Conservation (phyloP, 1,140 invertebrate genomes). For the honey bee (Apis mellifera) region Amel_HAv3.1 CM009932.2:11512501-11513000, state of each 20-base stretch:
- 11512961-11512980: no score
- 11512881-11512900: conserved; percentile 55
- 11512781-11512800: conserved; percentile 68
- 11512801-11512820: conserved; percentile 81
- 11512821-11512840: conserved; percentile 81
- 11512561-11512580: conserved; percentile 12
- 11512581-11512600: conserved; percentile 9
- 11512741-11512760: conserved; percentile 73
- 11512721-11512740: conserved; percentile 66
- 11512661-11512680: conserved; percentile 51
- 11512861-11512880: conserved; percentile 67
- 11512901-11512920: conserved; percentile 38
- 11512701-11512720: conserved; percentile 56
- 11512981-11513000: background rate
- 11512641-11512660: conserved; percentile 35
- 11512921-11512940: conserved; percentile 21
- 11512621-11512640: conserved; percentile 52
- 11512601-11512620: conserved; percentile 28
- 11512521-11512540: conserved; percentile 8
- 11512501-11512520: background rate
- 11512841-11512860: conserved; percentile 76
- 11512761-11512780: conserved; percentile 72
- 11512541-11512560: conserved; percentile 1
- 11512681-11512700: conserved; percentile 36
- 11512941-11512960: conserved; percentile 2